Evolutionary conservation across 2,888 invertebrate genomes (phyloP), one percentile per base, ranked within the genome.

Genomic region (Microdon myrmicae): DNA sequence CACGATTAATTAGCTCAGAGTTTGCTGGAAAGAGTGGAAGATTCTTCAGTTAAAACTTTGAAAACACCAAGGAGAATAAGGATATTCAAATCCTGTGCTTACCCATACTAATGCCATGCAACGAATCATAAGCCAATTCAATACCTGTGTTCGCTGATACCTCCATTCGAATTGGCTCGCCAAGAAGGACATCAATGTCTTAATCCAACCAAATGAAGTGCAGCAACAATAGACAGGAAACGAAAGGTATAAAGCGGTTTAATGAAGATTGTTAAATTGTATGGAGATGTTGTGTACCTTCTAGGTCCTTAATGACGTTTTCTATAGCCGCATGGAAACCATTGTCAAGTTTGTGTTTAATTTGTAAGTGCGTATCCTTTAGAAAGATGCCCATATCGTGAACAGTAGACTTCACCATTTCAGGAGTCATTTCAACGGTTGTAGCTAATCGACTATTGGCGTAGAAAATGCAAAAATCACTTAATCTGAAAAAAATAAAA

Each of bases 161-260:
- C 71, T 90, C 87, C 71, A 84, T 83, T 78, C 89, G 89, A 71
- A 90, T 87, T n/a, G 90, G 90, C 70, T 86, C 85, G 3, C 91
- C 92, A 37, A 92, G 81, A 67, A 91, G 82, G 41, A 85, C 82
- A 72, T 89, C 89, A 23, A 89, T 85, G 77, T 88, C 92, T 79
- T 14, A 31, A 49, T 32, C 16, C 28, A n/a, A 0, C 35, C 10
- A 19, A 47, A 28, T 29, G n/a, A 14, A 39, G 32, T 12, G 34
- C 17, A 34, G 20, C 3, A 17, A 17, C n/a, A 5, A 20, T n/a
- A n/a, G 64, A 41, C 35, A 25, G 25, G 16, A 38, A 35, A 25
- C 58, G 64, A 34, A 47, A 19, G 45, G 38, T 53, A 67, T 49
- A 26, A 53, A 39, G 47, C 31, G 37, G n/a, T 32, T 51, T 58